Conservation (phyloP, 2,113 vertebrate species). For the Rhizomys pruinosus region DNA sequence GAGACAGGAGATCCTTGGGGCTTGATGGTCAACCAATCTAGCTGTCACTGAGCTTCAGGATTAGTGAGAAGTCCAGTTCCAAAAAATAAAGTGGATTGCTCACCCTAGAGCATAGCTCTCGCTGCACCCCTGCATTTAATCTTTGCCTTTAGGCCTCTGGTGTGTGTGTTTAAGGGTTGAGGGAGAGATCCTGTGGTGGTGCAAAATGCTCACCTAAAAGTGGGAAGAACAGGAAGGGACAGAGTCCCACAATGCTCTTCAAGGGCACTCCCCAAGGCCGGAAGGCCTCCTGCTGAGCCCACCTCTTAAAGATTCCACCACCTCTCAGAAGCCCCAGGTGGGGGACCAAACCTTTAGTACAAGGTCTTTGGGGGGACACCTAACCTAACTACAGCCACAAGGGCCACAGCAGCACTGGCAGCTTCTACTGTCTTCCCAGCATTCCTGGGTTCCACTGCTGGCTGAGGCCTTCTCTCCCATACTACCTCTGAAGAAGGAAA, state of each 20-base stretch:
- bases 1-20: neutral
- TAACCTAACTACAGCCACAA: neutral
- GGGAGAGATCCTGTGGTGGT: neutral
- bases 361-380: neutral
- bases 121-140: neutral
- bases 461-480: neutral
- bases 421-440: neutral
- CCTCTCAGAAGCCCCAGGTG: neutral
- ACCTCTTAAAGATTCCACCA: neutral
- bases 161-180: no score
- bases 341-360: neutral
- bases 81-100: no score
- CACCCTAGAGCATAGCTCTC: no score
- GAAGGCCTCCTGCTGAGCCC: neutral
- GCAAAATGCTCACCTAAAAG: neutral
- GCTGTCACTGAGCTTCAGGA: neutral
- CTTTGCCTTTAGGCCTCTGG: neutral
- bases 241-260: neutral
- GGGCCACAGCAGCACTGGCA: neutral
- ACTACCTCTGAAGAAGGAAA: neutral
- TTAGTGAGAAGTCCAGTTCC: neutral
- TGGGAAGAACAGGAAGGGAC: neutral
- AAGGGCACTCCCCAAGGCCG: neutral
- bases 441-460: neutral
- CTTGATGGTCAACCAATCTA: neutral